Evolutionary conservation across 2,113 vertebrate species (phyloP), one percentile per base, ranked within the genome.

Genomic region (Chaetodon trifascialis): DNA sequence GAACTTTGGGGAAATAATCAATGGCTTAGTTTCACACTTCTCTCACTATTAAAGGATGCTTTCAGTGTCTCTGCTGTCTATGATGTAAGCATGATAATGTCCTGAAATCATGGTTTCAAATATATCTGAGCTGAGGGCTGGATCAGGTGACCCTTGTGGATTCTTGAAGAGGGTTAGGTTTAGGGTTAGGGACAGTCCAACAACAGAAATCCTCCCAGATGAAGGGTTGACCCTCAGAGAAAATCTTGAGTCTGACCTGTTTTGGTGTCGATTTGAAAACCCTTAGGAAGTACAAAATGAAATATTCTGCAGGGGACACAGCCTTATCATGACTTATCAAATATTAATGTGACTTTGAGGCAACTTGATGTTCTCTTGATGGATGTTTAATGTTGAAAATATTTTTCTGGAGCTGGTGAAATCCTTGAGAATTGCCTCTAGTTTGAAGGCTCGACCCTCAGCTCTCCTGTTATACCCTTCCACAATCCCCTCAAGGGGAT

Each of bases 341-440:
- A 90, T 89, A 84, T 88, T 80, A 74, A 91, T 80, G 76, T 74
- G 83, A 82, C 89, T 88, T 88, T 90, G 71, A 89, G 84, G 68
- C 30, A 42, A 30, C 66, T 60, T 49, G 54, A 72, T 72, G 76
- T 72, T 83, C 65, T 79, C 71, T 17, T 76, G 75, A 86, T 55
- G 11, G 73, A 67, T 76, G 34, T 80, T 86, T 80, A 83, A 75
- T 23, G 36, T 54, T 74, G 42, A 76, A 90, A 55, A 81, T 73
- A 38, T 67, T 86, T 88, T 85, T 82, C 65, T 9, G 6, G 56
- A 38, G 30, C 67, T 80, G 34, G 36, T 78, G 64, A 86, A 86
- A 87, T 86, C 85, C 73, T 80, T 72, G 23, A 49, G 60, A 66
- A 80, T 80, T 2, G 9, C 56, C 77, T 40, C 2, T 40, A 38